Base-by-base conservation (phyloP, 2,797 vertebrate species). In the Halcyon leucocephala region DNA sequence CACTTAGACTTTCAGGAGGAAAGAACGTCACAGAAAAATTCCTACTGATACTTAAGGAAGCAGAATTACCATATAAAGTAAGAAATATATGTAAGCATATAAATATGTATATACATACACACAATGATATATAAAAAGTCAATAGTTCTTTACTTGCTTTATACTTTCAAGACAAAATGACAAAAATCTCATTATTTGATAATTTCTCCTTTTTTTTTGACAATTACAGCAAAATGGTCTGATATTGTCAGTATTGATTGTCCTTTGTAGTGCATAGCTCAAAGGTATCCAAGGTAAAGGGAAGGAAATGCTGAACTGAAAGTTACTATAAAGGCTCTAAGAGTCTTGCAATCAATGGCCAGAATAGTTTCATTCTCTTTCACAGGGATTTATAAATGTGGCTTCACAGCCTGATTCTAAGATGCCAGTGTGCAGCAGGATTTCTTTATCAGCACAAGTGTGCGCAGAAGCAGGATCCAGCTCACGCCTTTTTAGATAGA, bases 261-360 rank as follows among this genome's bases (percentile, higher is more conserved):
- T 55, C 39, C 57, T 96, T 82, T 92, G 95, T 54, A 51, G 81
- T 78, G 70, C 85, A 93, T 35, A 80, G 94, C 94, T 90, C 93
- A 94, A 94, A 93, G 89, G 65, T 33, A 78, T 37, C 66, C 93
- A 82, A 92, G 89, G 67, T 73, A 95, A 96, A 93, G 89, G 78
- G 60, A 93, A 97, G 91, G 85, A 96, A 91, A 96, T 42, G 60
- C 57, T 89, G 74, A 95, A 96, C 69, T 86, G 77, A 90, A 97
- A 96, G 86, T 85, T 97, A 93, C 92, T 96, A 95, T 89, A 93
- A 97, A 71, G 69, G 89, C 60, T 95, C 84, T 97, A 96, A 93
- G 28, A 96, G 94, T 33, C 89, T 95, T 96, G 93, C 93, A 98
- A 95, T 98, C 97, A 92, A 97, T 97, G 97, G 77, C 51, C 58